A percentile compares a stretch with the other conserved stretches of the same genome.
Conservation (phyloP, 1,140 invertebrate genomes). For the Drosophila sechellia region DNA sequence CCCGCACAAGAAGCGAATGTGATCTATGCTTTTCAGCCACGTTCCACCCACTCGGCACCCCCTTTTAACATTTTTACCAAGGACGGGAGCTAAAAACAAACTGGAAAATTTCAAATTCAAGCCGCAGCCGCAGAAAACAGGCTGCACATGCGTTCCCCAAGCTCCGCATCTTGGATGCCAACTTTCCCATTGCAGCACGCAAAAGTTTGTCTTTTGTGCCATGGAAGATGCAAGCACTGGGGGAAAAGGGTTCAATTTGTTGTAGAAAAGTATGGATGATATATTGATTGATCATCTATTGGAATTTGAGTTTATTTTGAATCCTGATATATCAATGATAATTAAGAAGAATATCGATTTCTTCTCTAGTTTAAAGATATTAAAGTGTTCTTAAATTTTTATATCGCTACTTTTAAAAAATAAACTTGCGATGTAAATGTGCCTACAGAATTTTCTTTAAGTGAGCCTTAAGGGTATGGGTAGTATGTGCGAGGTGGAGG, state of each 20-base stretch:
- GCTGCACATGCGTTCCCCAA: constrained; percentile 71
- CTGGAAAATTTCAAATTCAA: constrained; percentile 78
- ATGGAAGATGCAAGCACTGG: constrained; percentile 11
- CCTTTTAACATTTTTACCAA: constrained; percentile 29
- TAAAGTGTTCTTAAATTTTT: too few species aligned
- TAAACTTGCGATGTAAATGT: too few species aligned
- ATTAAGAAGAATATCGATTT: too few species aligned
- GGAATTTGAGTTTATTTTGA: too few species aligned
- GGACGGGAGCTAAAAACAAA: constrained; percentile 55
- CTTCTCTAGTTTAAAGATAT: too few species aligned
- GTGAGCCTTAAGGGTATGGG: constrained; percentile 24
- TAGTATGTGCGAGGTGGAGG: constrained; percentile 46
- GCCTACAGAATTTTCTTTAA: not conserved
- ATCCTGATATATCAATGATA: too few species aligned
- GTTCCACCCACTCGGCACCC: not conserved
- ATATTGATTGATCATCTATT: too few species aligned
- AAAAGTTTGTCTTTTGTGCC: constrained; percentile 74
- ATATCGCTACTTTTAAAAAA: too few species aligned
- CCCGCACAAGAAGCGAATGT: constrained; percentile 61
- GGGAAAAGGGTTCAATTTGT: not conserved
- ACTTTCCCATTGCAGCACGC: constrained; percentile 42
- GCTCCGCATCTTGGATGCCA: constrained; percentile 45
- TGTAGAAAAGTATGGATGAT: too few species aligned
- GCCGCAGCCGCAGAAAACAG: constrained; percentile 69
- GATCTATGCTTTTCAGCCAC: constrained; percentile 67